Conservation (phyloP, 2,797 vertebrate genomes). For the Betta splendens region DNA sequence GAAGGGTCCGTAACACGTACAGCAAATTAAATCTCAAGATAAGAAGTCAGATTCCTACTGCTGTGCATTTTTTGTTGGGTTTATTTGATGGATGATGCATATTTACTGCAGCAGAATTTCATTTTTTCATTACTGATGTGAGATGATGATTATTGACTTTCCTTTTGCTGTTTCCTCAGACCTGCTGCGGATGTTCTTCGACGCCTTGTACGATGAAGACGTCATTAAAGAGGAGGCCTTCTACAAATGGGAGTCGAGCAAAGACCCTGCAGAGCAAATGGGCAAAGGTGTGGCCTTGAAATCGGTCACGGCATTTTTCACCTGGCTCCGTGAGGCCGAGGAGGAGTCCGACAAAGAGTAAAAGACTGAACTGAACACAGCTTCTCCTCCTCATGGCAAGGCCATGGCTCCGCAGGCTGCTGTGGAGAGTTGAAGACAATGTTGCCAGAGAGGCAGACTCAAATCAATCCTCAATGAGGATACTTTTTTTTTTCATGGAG, state of each 20-base stretch:
- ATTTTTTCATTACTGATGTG: background rate
- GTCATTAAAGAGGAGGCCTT: slow-evolving; percentile 97
- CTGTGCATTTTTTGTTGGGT: too few species aligned
- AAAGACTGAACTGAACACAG: slow-evolving; percentile 62
- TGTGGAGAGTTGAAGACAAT: slow-evolving; percentile 60
- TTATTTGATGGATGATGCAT: background rate
- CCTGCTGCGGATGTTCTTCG: slow-evolving; percentile 95
- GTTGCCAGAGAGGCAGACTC: slow-evolving; percentile 75
- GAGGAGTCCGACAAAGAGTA: slow-evolving; percentile 97
- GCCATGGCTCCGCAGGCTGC: slow-evolving; percentile 44
- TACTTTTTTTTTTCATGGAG: slow-evolving; percentile 65
- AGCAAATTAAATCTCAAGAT: background rate
- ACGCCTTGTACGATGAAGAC: slow-evolving; percentile 94
- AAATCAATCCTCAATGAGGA: slow-evolving; percentile 81
- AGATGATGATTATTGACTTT: slow-evolving; percentile 9
- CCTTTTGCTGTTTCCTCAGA: slow-evolving; percentile 74
- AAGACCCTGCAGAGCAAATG: slow-evolving; percentile 92
- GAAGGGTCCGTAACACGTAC: background rate
- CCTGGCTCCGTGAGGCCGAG: slow-evolving; percentile 95
- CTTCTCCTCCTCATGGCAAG: slow-evolving; percentile 45
- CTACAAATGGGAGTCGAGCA: slow-evolving; percentile 98
- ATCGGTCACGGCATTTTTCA: slow-evolving; percentile 96
- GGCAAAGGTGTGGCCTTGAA: slow-evolving; percentile 98
- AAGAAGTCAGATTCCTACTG: background rate
- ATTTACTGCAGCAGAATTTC: background rate